Base-by-base conservation (phyloP, 2,797 vertebrate genomes). In the Knipowitschia caucasica region DNA sequence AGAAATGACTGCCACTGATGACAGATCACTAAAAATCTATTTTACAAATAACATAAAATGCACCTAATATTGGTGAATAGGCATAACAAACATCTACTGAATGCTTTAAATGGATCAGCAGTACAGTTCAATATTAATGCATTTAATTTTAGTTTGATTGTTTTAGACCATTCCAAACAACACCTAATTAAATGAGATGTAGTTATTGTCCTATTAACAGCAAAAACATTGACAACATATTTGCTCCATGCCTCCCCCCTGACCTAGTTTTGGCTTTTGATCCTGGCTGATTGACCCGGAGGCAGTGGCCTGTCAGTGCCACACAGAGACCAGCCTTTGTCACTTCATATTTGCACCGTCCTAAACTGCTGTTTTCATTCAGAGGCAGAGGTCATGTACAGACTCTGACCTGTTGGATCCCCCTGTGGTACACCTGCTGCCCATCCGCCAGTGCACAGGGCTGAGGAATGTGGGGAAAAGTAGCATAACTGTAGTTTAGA, bases 221-320 rank as follows among this genome's bases (percentile, higher is more conserved):
- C 7, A 15, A 11, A 25, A 50, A 18, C 5, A 7, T 20, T 64
- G 39, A 50, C 23, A 36, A 62, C 14, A 55, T 24, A 23, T 55
- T 42, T 56, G 60, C 52, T 44, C 46, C 53, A 67, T 66, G 71
- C 64, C 78, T 83, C 83, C 84, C 75, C 86, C 77, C 86, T 94
- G 94, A 95, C 95, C 94, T 95, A 95, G 87, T 94, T 98, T 87
- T 91, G 88, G 86, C 92, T 89, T 92, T 89, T 89, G 89, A 92
- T 93, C 91, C 89, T 89, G 88, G 90, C 84, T 84, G 81, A 89
- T 77, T 84, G 81, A 76, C 89, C 89, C 88, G 78, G 83, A 88
- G 85, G 89, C 75, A 58, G 77, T 68, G 75, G 86, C 89, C 86
- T 80, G 60, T 93, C 92, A 91, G 85, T 87, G 80, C 80, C 74